Evolutionary conservation across 1,140 invertebrate species (phyloP).

Genomic region (Drosophila kepulauana): DNA sequence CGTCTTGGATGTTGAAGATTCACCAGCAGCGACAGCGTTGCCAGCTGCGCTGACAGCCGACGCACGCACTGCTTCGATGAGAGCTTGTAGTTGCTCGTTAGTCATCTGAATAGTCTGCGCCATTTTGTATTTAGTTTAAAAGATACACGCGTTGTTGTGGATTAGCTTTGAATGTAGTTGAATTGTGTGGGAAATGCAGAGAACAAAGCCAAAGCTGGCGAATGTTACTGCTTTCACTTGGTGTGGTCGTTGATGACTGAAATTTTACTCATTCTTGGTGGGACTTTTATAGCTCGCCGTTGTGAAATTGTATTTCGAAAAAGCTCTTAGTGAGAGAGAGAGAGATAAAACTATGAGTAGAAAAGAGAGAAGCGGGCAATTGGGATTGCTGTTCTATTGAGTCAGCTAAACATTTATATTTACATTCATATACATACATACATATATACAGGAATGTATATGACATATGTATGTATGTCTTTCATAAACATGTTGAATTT

Average conservation of each 20-base stretch:
- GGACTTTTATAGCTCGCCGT: conserved; percentile 55
- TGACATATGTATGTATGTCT: too few species aligned
- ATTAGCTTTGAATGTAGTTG: conserved; percentile 4
- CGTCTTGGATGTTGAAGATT: conserved; percentile 27
- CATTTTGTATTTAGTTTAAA: conserved; percentile 37
- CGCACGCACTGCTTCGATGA: conserved; percentile 67
- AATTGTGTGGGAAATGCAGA: conserved; percentile 31
- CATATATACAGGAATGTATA: conserved; percentile 4
- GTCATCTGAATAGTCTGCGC: conserved; percentile 63
- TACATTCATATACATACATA: not conserved
- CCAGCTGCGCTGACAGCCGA: conserved; percentile 49
- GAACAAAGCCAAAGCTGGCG: conserved; percentile 66
- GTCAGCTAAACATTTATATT: conserved; percentile 10
- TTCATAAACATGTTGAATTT: too few species aligned
- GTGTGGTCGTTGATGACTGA: conserved; percentile 57
- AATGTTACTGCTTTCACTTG: conserved; percentile 53
- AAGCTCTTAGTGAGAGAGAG: conserved; percentile 33
- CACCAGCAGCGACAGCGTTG: conserved; percentile 30
- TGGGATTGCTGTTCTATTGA: conserved; percentile 16
- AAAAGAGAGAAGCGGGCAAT: conserved; percentile 9
- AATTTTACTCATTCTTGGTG: not conserved
- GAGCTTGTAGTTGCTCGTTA: conserved; percentile 65
- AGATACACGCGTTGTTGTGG: conserved; percentile 19
- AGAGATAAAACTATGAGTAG: conserved; percentile 2
- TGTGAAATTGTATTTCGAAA: conserved; percentile 75